phyloP scores from a whole-genome alignment of 1,140 invertebrate species.

The Gonioctena quinquepunctata region DNA sequence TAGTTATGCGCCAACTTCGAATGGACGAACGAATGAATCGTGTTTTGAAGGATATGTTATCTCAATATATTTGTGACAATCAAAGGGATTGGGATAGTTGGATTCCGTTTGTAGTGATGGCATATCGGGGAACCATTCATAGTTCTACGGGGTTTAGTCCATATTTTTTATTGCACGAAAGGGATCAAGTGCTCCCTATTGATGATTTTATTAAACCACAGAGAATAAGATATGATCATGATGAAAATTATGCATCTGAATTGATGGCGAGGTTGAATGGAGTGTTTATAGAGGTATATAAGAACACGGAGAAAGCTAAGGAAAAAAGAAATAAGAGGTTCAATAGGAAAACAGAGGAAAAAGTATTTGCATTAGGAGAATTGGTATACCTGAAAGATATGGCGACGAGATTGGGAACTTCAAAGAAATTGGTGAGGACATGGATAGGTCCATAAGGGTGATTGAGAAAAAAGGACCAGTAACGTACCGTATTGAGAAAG shows the following conservation, averaged over 20 bases:
- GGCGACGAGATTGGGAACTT: not conserved
- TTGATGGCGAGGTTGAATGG: not conserved
- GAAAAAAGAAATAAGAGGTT: not conserved
- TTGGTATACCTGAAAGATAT: not conserved
- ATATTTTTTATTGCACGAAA: conserved; percentile 3
- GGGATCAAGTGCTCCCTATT: not conserved
- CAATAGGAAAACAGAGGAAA: not conserved
- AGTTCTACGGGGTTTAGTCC: not conserved
- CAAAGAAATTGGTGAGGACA: not conserved
- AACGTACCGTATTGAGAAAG: not conserved
- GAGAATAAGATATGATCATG: not conserved
- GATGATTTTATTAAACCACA: not conserved
- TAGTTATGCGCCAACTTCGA: conserved; percentile 49
- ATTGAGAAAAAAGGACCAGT: not conserved
- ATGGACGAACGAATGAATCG: conserved; percentile 55
- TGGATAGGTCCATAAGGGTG: not conserved
- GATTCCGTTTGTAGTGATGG: conserved; percentile 4
- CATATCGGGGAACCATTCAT: not conserved
- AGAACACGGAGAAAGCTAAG: not conserved
- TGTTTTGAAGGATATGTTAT: conserved; percentile 60
- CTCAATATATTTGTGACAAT: not conserved
- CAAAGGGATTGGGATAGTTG: conserved; percentile 5
- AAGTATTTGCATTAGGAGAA: not conserved
- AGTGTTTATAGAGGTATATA: not conserved
- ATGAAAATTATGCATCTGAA: not conserved